Evolutionary conservation across 35 echinoderm and acorn worm species (phyloP), one percentile per base, ranked within the genome.

Genomic region (Patiria miniata): DNA sequence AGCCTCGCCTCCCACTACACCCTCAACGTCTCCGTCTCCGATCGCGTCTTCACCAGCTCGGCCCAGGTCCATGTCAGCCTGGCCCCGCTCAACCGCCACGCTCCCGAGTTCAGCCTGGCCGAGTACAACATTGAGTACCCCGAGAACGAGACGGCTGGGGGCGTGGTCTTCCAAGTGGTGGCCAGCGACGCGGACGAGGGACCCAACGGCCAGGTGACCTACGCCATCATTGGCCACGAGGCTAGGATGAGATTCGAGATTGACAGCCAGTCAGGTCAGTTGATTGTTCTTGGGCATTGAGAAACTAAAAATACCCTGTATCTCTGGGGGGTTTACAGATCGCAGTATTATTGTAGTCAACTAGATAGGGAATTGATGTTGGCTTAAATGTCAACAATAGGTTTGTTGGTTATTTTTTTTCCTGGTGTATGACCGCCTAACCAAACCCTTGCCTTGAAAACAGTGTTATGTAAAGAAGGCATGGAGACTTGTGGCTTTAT

Each of bases 1-100:
- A 61, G 91, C 40, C 77, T 97, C 5, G 56, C 81, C 37, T 53
- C 81, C 8, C 86, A 79, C n/a, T 86, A 78, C 60, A 50, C 88
- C 38, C 90, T 99, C 52, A 94, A 94, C 51, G 86, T 99, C 0
- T 91, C 96, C 30, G 93, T 88, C 15, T 95, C 96, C 2, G 96
- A 99, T 53, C 87, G 59, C 15, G 96, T 99, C 85, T 99, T 99
- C 34, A 99, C 96, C 69, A 99, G 93, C 80, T 95, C 89, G 17
- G 83, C 93, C 19, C 56, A 68, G 4, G 96, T 99, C 28, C 68
- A 56, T 23, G 53, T 99, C 32, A 87, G 69, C 61, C 68, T 95
- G 1, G 78, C 90, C 7, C 82, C 76, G 1, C 81, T 92, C 86
- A 99, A 99, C 77, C 93, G 83, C 40, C 87, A 92, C 52, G 51